phyloP scores from a whole-genome alignment of 2,888 invertebrate genomes.

The Eustalomyia histrio region DNA sequence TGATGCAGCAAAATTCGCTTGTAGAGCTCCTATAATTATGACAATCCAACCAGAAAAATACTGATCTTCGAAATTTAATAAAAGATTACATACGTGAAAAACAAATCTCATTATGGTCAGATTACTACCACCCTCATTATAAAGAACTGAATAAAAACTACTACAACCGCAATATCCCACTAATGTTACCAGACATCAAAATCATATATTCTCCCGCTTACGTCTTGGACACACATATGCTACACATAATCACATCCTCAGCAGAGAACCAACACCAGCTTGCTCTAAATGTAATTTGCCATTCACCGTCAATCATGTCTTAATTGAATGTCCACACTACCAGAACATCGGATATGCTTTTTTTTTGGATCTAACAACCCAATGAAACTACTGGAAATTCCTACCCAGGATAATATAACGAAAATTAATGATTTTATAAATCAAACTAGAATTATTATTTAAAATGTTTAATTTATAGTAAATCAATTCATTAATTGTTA shows the following conservation, averaged over 20 bases:
- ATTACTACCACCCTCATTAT: slow-evolving; percentile 12
- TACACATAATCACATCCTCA: slow-evolving; percentile 6
- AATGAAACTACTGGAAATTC: no score
- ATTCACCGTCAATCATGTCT: no score
- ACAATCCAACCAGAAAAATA: slow-evolving; percentile 13
- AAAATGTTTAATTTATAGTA: no score
- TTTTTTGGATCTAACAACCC: no score
- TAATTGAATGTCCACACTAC: no score
- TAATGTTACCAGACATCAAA: slow-evolving; percentile 3
- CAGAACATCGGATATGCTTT: no score
- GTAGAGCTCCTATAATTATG: slow-evolving; percentile 1
- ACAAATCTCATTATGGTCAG: background rate
- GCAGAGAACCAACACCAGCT: no score
- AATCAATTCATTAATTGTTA: no score
- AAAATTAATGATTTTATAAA: no score
- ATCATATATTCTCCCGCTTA: slow-evolving; percentile 13
- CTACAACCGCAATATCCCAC: slow-evolving; percentile 8
- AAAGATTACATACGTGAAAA: background rate
- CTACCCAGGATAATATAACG: no score
- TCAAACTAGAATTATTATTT: no score
- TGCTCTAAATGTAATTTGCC: no score
- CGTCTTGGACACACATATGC: slow-evolving; percentile 3
- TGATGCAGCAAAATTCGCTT: slow-evolving; percentile 13
- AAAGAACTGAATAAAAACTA: slow-evolving; percentile 9
- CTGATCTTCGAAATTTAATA: slow-evolving; percentile 3